Evolutionary conservation across 2,888 invertebrate species (phyloP), one percentile per base, ranked within the genome.

Genomic region (Dolomedes plantarius): DNA sequence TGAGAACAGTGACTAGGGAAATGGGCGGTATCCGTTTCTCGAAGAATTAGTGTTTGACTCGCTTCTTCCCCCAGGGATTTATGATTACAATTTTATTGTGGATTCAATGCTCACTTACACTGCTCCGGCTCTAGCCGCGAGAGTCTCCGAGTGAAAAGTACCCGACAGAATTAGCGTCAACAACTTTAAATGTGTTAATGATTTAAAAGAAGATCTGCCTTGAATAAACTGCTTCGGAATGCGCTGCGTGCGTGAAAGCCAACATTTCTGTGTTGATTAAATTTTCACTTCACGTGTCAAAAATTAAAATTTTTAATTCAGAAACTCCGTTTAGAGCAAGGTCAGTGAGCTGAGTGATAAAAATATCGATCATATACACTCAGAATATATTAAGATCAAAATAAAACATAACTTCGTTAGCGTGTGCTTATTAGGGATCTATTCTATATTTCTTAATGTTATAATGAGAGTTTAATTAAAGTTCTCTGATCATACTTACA

Each of bases 121-220:
- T 46, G 31, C 31, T 7, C 50, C 27, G 50, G n/a, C 46, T 73
- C 27, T 28, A 36, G 36, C 41, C 32, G 16, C 73, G 64, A 72
- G 64, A 72, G 13, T 19, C 39, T 36, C 39, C 11, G 1, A 13
- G 56, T 1, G 56, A 56, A 7, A 28, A 64, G 32, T 13, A 6
- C 29, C 9, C 29, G 23, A 65, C n/a, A 41, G 72, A 64, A 80
- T 80, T 50, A 68, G 32, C 56, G 36, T 28, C 73, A 67, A 73
- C 46, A 67, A 65, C 46, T 80, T 80, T 65, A 73, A 80, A 73
- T 73, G 65, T 67, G 50, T 36, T 80, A 80, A 80, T 65, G 78
- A 78, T 62, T 78, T 78, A 71, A 67, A 77, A 80, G 56, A 56
- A 56, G 56, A 23, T 23, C 23, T 3, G 3, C 7, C 9, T 9